Evolutionary conservation across 2,113 vertebrate species (phyloP).

Genomic region (Microcebus griseorufus): DNA sequence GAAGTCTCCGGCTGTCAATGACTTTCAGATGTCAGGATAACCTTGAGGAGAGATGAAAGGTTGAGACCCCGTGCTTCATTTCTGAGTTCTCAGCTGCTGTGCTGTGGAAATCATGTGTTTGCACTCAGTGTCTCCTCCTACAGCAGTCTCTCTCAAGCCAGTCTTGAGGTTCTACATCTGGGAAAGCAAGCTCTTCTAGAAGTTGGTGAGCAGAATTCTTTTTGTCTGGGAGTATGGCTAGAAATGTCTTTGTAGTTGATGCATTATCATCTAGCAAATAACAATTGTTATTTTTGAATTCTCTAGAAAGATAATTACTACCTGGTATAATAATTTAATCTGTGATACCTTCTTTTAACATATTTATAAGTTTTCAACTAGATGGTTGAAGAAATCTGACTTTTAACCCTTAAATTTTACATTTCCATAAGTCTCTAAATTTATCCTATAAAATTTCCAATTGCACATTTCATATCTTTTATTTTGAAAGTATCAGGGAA

Average conservation of each 20-base stretch:
- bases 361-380: neutral
- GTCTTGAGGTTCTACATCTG: constrained; percentile 11
- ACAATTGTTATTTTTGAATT: neutral
- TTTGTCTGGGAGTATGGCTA: neutral
- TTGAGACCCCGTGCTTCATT: neutral
- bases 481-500: neutral
- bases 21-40: constrained; percentile 57
- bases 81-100: constrained; percentile 58
- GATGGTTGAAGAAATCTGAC: neutral
- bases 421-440: neutral
- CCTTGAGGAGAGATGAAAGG: constrained; percentile 17
- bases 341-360: neutral
- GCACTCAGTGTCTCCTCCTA: constrained; percentile 18
- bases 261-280: neutral
- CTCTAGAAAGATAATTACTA: neutral
- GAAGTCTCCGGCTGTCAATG: constrained; percentile 52
- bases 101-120: constrained; percentile 61
- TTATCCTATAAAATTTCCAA: neutral
- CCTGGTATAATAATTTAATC: neutral
- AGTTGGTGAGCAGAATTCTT: constrained; percentile 69
- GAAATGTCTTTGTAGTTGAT: neutral
- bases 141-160: neutral
- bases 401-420: neutral
- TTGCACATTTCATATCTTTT: neutral
- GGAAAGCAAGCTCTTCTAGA: constrained; percentile 37